Base-by-base conservation (phyloP, 2,888 invertebrate species). In the Agriopis aurantiaria region DNA sequence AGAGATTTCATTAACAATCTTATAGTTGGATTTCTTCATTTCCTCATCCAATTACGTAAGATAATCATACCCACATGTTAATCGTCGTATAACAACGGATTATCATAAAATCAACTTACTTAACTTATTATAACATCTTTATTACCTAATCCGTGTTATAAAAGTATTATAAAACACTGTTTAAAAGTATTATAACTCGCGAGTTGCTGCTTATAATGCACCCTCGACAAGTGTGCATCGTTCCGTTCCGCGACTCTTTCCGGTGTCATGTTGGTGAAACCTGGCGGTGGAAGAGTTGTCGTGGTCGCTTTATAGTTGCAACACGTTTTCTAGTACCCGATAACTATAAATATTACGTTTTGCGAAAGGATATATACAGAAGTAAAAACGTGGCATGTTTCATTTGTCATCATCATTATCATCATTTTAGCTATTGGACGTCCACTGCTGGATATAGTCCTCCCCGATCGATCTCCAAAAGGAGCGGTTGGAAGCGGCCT, bases 241-340 rank as follows among this genome's bases (percentile, higher is more conserved):
- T 83, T 79, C 81, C 75, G 83, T 83, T 79, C 81, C 83, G 78
- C 72, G 68, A 80, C 73, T 78, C 77, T 79, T 75, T 82, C 77
- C 75, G 73, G 80, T 75, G 73, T 64, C 59, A 49, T 72, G 71
- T 58, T 40, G 46, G 68, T 59, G 69, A 69, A 65, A 57, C 63
- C 64, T 59, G 63, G 11, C 6, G 14, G n/a, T 55, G 53, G 43
- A 57, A 43, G 41, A 14, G 10, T 57, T 33, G 52, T 53, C 23
- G 49, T 8, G 33, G 33, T 43, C 3, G 43, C 43, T 43, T 46
- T 11, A 12, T 10, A 12, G 14, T 23, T 23, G 51, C 17, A 9
- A 17, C 51, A 17, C 17, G 17, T 23, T 23, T 10, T 17, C 5
- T 17, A 8, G 12, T 48, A 14, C n/a, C 48, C n/a, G 48, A 48